A percentile compares a stretch with the other conserved stretches of the same genome.
Evolutionary conservation across 2,113 vertebrate genomes (phyloP).

Genomic region (Gopherus flavomarginatus): DNA sequence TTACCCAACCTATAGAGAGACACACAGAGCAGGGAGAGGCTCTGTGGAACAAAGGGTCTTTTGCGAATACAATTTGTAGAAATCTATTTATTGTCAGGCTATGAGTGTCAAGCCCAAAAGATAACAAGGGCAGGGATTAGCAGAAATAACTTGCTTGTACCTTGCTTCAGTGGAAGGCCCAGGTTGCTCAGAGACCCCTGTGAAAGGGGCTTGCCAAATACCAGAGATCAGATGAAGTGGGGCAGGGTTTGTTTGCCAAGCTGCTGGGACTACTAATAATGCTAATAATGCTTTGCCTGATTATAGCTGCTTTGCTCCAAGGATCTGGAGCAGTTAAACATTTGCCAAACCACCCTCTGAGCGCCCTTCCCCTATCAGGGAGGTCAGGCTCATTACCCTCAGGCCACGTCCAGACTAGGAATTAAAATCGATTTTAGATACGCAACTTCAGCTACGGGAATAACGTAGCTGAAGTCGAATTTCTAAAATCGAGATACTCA

Average conservation of each 20-base stretch:
- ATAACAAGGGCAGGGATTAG: rapidly evolving
- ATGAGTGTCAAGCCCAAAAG: neutral
- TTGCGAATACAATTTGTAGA: neutral
- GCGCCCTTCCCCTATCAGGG: neutral
- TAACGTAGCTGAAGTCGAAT: no score
- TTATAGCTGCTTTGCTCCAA: neutral
- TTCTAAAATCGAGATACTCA: no score
- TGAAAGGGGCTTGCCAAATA: neutral
- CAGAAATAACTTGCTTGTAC: neutral
- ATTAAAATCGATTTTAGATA: no score
- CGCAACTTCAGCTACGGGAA: no score
- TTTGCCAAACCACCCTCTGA: neutral
- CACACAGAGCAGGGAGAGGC: neutral
- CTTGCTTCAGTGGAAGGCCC: neutral
- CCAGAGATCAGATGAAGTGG: neutral
- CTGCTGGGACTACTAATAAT: neutral
- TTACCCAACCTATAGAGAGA: neutral
- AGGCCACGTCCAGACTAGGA: no score
- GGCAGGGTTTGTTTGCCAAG: neutral
- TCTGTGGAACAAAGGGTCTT: slow-evolving; percentile 11
- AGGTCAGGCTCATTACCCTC: neutral
- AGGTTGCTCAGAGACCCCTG: neutral
- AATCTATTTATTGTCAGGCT: neutral
- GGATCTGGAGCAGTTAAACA: neutral
- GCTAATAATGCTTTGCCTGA: neutral